A percentile compares a stretch with the other conserved stretches of the same genome.
These are phyloP conservation scores for Drosophila tsacasi DNA, from an alignment of 1,140 invertebrate species.

Conservation along the genomic window DNA sequence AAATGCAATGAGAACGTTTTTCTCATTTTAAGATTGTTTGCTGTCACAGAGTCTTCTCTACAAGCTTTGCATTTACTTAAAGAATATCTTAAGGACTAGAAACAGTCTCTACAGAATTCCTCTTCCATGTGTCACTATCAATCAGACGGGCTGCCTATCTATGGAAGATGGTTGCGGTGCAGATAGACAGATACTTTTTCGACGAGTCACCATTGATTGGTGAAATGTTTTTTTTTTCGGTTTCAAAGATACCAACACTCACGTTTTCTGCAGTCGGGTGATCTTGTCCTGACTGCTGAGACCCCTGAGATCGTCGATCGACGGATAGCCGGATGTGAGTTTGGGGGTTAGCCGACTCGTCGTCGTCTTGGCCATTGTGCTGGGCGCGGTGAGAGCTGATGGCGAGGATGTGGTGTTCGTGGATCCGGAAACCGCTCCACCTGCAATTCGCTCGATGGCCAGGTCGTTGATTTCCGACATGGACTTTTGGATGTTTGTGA, in stretches of 20 bases:
- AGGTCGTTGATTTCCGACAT: slow-evolving; percentile 91
- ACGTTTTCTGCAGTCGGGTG: slow-evolving; percentile 86
- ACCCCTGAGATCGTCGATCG: slow-evolving; percentile 84
- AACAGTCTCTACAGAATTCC: background rate
- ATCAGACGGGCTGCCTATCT: slow-evolving; percentile 16
- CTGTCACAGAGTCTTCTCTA: background rate
- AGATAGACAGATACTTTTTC: background rate
- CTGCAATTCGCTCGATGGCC: slow-evolving; percentile 73
- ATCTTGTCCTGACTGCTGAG: slow-evolving; percentile 86
- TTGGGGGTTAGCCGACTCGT: slow-evolving; percentile 28
- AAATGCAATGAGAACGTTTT: background rate
- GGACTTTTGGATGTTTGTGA: slow-evolving; percentile 90
- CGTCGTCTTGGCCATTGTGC: slow-evolving; percentile 43
- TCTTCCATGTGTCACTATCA: slow-evolving; percentile 14
- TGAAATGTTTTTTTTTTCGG: background rate
- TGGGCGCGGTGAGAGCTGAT: slow-evolving; percentile 40
- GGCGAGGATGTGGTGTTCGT: slow-evolving; percentile 29
- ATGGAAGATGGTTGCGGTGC: background rate
- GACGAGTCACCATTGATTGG: slow-evolving; percentile 13
- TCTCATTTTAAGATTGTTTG: too few species aligned
- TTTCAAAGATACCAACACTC: slow-evolving; percentile 21
- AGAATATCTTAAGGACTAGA: background rate
- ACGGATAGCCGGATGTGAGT: slow-evolving; percentile 61
- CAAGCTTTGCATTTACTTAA: background rate
- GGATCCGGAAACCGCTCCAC: slow-evolving; percentile 23